Conservation (phyloP, 2,797 vertebrate genomes). For the Allenopithecus nigroviridis region DNA sequence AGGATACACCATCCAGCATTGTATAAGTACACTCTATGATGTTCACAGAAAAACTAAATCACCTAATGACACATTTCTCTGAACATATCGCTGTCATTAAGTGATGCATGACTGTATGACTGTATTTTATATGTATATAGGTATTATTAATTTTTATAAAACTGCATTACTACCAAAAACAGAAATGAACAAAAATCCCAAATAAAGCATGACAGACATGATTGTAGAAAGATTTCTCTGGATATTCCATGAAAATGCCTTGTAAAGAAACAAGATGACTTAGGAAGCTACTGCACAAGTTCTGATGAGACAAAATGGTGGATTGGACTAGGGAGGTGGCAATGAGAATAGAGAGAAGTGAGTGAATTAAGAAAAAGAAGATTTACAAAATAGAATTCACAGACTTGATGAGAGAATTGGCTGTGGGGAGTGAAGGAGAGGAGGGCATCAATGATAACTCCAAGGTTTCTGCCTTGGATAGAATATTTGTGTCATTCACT, state of each 20-base stretch:
- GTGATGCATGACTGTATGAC: not conserved
- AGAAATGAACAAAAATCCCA: not conserved
- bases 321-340: not conserved
- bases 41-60: not conserved
- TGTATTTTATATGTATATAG: not conserved
- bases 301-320: not conserved
- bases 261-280: not conserved
- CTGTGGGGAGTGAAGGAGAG: not conserved
- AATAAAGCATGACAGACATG: not conserved
- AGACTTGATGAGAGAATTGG: not conserved
- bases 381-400: not conserved
- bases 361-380: not conserved
- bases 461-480: not conserved
- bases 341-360: not conserved
- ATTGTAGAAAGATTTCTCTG: not conserved
- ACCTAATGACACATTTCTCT: not conserved
- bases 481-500: not conserved
- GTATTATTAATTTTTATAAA: not conserved
- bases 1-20: not conserved
- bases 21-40: not conserved
- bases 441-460: not conserved
- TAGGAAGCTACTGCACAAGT: not conserved
- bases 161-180: not conserved
- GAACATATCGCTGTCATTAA: not conserved
- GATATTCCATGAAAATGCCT: not conserved